Base-by-base conservation (phyloP, 2,888 invertebrate genomes). In the Brachypalpus laphriformis region DNA sequence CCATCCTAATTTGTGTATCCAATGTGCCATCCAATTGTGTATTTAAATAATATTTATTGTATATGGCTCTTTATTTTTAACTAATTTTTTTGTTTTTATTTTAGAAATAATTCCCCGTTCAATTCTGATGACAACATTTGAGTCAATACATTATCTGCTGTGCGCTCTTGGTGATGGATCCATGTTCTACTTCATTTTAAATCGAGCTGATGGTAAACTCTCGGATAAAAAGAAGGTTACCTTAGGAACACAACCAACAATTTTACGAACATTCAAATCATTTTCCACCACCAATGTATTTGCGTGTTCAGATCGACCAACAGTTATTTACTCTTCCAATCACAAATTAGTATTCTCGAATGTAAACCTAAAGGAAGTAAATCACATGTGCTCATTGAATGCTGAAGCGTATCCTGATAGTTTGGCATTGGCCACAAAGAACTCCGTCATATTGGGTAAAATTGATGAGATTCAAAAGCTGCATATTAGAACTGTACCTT, bases 321-420 rank as follows among this genome's bases (percentile, higher is more conserved):
- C 99, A 0, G 99, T 99, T 11, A 99, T 99, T 88, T 99, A 99
- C 93, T 99, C 98, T 4, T 98, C 98, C n/a, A 99, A 99, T 93
- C 98, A 98, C 91, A 99, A 99, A 92, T 94, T 99, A 34, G 98
- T 99, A 2, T 99, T 99, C 92, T 98, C 98, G n/a, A 99, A 99
- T 92, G 99, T 98, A 1, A 98, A 98, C 91, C 93, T 98, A 66
- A 97, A 97, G 89, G 97, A 97, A 91, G 98, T 99, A 0, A 97
- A 97, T 89, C 98, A 99, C 90, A 99, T 99, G 98, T 99, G 99
- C 92, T 98, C 98, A 0, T 93, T 99, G 18, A 98, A 99, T 92
- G 97, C 99, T 0, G 96, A 97, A 89, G 97, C 98, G 0, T 99
- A 99, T 92, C 97, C 98, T 0, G 98, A 99, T 93, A 97, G 97